Evolutionary conservation across 2,797 vertebrate genomes (phyloP).

Genomic region (Pteropus rufus): DNA sequence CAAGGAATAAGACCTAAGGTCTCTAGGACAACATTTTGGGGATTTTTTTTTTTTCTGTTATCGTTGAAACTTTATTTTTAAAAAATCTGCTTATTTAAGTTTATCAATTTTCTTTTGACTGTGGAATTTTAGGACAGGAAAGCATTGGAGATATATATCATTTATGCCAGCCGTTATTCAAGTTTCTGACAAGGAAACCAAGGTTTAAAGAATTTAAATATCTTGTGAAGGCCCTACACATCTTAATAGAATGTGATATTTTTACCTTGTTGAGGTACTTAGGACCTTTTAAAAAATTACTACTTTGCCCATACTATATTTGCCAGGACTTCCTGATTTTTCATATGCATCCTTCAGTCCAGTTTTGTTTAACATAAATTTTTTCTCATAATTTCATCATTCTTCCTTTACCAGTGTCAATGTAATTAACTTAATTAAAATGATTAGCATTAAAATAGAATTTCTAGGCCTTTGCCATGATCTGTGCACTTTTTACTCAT

Average conservation of each 20-base stretch:
- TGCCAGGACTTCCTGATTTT: background rate
- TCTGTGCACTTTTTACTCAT: background rate
- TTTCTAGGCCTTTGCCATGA: background rate
- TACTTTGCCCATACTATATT: background rate
- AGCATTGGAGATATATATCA: background rate
- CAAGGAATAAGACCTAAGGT: background rate
- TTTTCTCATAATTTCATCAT: background rate
- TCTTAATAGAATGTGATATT: background rate
- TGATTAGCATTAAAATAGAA: background rate
- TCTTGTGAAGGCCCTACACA: background rate
- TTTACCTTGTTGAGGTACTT: background rate
- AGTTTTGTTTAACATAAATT: background rate
- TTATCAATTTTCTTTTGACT: background rate
- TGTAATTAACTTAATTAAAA: slow-evolving; percentile 6
- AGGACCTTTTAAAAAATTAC: slow-evolving; percentile 14
- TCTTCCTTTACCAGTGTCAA: background rate
- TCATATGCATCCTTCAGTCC: background rate
- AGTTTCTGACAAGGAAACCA: background rate
- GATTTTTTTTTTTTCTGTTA: background rate
- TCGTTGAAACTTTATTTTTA: background rate
- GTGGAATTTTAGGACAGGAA: background rate
- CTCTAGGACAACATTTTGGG: background rate
- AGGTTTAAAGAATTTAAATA: background rate
- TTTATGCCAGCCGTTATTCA: background rate
- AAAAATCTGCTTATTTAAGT: background rate